Evolutionary conservation across 2,113 vertebrate genomes (phyloP).

Genomic region (Pedionomus torquatus): DNA sequence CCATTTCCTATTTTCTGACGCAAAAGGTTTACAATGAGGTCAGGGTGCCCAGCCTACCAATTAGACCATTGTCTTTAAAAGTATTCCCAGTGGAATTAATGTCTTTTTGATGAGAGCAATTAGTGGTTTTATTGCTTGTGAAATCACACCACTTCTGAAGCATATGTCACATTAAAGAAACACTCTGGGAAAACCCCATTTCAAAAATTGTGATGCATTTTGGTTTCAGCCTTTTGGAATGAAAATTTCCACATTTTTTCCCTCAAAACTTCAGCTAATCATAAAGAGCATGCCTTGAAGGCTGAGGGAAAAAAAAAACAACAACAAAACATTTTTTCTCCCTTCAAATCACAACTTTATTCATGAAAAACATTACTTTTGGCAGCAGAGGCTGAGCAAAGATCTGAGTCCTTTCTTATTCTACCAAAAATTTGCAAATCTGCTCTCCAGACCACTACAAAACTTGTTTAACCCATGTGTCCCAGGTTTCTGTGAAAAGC

Average conservation of each 20-base stretch:
- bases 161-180: conserved; percentile 30
- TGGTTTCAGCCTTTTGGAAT: conserved; percentile 14
- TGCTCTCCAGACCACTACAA: neutral
- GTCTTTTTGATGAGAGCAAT: conserved; percentile 39
- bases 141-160: conserved; percentile 48
- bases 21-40: conserved; percentile 4
- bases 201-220: neutral
- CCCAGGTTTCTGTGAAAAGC: neutral
- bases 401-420: neutral
- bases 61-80: conserved; percentile 26
- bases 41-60: neutral
- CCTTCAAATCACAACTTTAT: neutral
- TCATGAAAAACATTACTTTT: conserved; percentile 26
- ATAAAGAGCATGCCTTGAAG: neutral
- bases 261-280: conserved; percentile 41
- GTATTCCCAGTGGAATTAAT: conserved; percentile 5
- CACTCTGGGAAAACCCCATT: neutral
- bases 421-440: conserved; percentile 2
- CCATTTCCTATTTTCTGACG: conserved; percentile 13
- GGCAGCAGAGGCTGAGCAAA: neutral
- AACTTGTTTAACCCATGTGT: neutral
- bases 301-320: neutral
- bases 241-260: neutral
- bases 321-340: neutral
- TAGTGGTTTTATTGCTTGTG: conserved; percentile 42